A percentile compares a stretch with the other conserved stretches of the same genome.
Conservation (phyloP, 2,113 vertebrate species). For the Pseudonaja textilis region DNA sequence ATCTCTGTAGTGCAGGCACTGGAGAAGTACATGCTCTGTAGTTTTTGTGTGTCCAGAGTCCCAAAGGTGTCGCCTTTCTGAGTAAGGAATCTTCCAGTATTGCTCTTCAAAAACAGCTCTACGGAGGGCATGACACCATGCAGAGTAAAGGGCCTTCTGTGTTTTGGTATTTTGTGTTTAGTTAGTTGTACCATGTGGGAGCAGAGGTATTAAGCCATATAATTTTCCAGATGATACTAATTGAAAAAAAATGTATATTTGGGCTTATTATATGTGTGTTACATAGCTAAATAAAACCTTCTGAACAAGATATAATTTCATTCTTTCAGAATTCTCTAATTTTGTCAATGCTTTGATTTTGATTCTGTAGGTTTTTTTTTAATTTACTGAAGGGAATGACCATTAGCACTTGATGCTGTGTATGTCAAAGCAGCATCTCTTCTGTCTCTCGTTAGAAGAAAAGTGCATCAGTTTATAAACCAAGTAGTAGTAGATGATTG, state of each 20-base stretch:
- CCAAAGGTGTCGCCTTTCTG: not conserved
- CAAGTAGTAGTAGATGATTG: not conserved
- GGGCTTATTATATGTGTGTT: not conserved
- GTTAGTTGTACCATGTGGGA: not conserved
- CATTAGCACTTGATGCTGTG: not conserved
- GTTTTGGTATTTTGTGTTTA: not conserved
- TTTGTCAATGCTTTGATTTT: not conserved
- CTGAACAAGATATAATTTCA: not conserved
- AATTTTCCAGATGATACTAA: not conserved
- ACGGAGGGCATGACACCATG: not conserved
- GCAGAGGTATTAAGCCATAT: not conserved
- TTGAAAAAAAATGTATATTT: not conserved
- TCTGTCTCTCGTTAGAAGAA: not conserved
- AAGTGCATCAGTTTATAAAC: not conserved
- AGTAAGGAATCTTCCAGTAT: not conserved
- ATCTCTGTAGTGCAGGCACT: not conserved
- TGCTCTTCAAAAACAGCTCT: not conserved
- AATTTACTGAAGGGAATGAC: not conserved
- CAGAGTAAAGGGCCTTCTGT: not conserved
- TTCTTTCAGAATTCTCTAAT: not conserved
- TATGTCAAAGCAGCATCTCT: not conserved
- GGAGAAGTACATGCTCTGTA: not conserved
- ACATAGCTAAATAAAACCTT: not conserved
- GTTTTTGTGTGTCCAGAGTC: not conserved
- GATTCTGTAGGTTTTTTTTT: not conserved